Evolutionary conservation across 2,888 invertebrate species (phyloP).

Genomic region (Yponomeuta cagnagella): DNA sequence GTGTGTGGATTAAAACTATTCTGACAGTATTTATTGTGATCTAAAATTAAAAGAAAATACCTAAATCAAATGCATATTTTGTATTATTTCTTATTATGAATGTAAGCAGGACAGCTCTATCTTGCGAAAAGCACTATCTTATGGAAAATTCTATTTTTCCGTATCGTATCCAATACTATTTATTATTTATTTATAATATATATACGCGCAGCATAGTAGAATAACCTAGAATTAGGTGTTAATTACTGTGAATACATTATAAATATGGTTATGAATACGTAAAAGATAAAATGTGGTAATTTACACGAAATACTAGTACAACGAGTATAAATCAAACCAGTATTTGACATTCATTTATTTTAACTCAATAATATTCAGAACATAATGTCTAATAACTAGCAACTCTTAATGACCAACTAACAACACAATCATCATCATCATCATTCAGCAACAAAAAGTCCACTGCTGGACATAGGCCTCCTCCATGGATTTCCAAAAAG

Average conservation of each 20-base stretch:
- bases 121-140: neutral
- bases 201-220: too few species aligned
- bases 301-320: too few species aligned
- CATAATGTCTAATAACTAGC: neutral
- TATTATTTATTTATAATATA: too few species aligned
- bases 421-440: neutral
- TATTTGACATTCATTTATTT: neutral
- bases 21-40: slow-evolving; percentile 54
- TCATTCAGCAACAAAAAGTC: too few species aligned
- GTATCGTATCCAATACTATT: too few species aligned
- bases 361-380: neutral
- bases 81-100: slow-evolving; percentile 14
- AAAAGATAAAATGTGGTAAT: too few species aligned
- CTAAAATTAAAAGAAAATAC: slow-evolving; percentile 31
- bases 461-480: too few species aligned
- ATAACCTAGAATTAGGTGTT: too few species aligned
- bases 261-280: too few species aligned
- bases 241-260: too few species aligned
- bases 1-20: slow-evolving; percentile 6
- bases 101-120: neutral
- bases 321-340: neutral
- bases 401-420: neutral
- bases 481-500: too few species aligned
- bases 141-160: neutral
- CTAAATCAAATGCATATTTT: neutral